phyloP scores from a whole-genome alignment of 2,888 invertebrate species.

The Spodoptera picta region DNA sequence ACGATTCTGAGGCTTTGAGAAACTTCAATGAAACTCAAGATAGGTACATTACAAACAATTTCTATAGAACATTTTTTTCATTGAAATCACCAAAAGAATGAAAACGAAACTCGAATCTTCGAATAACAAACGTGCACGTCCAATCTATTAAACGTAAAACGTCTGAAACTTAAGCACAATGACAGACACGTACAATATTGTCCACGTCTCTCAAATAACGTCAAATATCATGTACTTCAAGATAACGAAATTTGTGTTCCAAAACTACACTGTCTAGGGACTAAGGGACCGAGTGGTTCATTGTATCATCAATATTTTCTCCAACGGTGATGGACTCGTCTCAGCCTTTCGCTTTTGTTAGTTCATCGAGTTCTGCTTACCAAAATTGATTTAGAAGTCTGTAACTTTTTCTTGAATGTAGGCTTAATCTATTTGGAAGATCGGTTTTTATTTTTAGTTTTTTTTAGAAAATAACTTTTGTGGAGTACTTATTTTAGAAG shows the following conservation, averaged over 20 bases:
- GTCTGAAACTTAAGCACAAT: constrained; percentile 22
- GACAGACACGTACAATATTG: constrained; percentile 5
- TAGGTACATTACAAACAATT: not conserved
- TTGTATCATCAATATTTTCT: constrained; percentile 32
- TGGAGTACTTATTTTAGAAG: not conserved
- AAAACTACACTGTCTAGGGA: constrained; percentile 24
- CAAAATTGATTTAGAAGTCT: constrained; percentile 22
- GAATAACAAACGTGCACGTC: not conserved
- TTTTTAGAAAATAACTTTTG: too few relatives aligned
- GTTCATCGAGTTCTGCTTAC: constrained; percentile 12
- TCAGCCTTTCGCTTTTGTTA: constrained; percentile 16
- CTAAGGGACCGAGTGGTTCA: constrained; percentile 3
- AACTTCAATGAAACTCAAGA: too few relatives aligned
- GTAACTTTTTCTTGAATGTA: constrained; percentile 1
- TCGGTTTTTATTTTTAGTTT: too few relatives aligned
- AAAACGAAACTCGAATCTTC: constrained; percentile 2
- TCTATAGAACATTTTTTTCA: not conserved
- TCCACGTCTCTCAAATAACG: constrained; percentile 25
- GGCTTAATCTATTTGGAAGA: not conserved
- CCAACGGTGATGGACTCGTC: constrained; percentile 11
- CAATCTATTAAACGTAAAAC: constrained; percentile 9
- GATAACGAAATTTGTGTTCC: constrained; percentile 36
- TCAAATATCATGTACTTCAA: constrained; percentile 26
- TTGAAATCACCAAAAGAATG: constrained; percentile 3
- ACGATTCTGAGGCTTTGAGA: too few relatives aligned